phyloP scores from a whole-genome alignment of 2,113 vertebrate genomes.

The Mellivora capensis region DNA sequence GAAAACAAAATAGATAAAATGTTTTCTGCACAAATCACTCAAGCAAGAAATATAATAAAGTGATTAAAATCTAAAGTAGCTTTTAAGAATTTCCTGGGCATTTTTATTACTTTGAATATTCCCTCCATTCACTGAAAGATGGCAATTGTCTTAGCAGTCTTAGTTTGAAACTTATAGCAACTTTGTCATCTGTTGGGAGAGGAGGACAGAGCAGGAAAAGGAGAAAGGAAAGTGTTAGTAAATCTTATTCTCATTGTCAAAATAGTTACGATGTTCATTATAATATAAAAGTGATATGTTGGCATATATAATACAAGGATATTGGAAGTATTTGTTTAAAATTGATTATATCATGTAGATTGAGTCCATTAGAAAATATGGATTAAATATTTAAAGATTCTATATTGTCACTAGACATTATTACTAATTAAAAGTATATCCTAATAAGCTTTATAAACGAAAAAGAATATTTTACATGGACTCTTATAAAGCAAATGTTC shows the following conservation, averaged over 20 bases:
- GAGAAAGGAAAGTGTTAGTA: not conserved
- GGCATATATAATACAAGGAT: constrained; percentile 7
- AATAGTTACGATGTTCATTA: not conserved
- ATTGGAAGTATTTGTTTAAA: constrained; percentile 54
- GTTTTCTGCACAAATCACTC: constrained; percentile 86
- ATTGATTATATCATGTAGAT: not conserved
- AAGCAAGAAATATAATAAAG: constrained; percentile 86
- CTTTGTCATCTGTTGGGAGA: not conserved
- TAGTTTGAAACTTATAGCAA: constrained; percentile 8
- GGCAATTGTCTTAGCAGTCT: not conserved
- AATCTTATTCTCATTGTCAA: constrained; percentile 25
- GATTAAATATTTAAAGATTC: constrained; percentile 35
- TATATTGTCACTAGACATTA: not conserved
- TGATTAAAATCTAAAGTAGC: constrained; percentile 82
- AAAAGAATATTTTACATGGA: constrained; percentile 53
- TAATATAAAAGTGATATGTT: constrained; percentile 8
- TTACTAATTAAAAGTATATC: constrained; percentile 43
- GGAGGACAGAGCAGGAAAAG: not conserved
- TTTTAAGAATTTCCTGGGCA: constrained; percentile 80
- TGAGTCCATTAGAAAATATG: not conserved
- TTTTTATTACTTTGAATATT: constrained; percentile 70
- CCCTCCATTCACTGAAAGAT: not conserved
- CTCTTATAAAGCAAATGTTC: constrained; percentile 22
- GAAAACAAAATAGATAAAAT: constrained; percentile 85
- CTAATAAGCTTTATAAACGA: constrained; percentile 32